Base-by-base conservation (phyloP, 2,888 invertebrate species). In the Melikaiella ostensackeni region DNA sequence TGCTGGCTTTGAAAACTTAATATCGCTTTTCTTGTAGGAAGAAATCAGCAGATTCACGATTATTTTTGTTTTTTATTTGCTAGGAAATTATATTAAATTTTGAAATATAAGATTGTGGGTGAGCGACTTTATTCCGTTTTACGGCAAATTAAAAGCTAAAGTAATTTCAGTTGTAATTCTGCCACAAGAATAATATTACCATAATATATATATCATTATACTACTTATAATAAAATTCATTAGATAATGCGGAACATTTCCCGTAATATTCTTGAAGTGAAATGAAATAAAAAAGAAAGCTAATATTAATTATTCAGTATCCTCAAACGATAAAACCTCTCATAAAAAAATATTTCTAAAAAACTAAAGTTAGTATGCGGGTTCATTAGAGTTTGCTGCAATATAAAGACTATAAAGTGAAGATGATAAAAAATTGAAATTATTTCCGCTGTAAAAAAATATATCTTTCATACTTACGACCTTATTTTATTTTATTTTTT, bases 361-460 rank as follows among this genome's bases (percentile, higher is more conserved):
- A 46, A 46, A 46, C 19, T 16, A 19, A 7, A 59, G 27, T 62
- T 9, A n/a, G 19, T 33, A 62, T 62, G 62, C 35, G 35, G 35
- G 33, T 33, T 33, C 62, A 62, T 62, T 33, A 61, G 33, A 33
- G 16, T 61, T 62, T n/a, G 38, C 27, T 33, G 30, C 38, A 35
- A 61, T 30, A 61, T 74, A 5, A n/a, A 13, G 35, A 59, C 57
- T 74, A 21, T 73, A n/a, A 35, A 57, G 24, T 38, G 57, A 57
- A 16, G 24, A 73, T 70, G 6, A 11, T 38, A 35, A 55, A 55
- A 66, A 21, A 19, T 35, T 35, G 16, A 55, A 63, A 57, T 63
- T 64, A 13, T 75, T 75, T 75, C 64, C 57, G 9, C 13, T 35
- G 16, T 21, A 50, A 62, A 61, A 61, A 63, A 46, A 46, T 63